phyloP scores from a whole-genome alignment of 2,113 vertebrate genomes.

The Tychaedon coryphoeus region DNA sequence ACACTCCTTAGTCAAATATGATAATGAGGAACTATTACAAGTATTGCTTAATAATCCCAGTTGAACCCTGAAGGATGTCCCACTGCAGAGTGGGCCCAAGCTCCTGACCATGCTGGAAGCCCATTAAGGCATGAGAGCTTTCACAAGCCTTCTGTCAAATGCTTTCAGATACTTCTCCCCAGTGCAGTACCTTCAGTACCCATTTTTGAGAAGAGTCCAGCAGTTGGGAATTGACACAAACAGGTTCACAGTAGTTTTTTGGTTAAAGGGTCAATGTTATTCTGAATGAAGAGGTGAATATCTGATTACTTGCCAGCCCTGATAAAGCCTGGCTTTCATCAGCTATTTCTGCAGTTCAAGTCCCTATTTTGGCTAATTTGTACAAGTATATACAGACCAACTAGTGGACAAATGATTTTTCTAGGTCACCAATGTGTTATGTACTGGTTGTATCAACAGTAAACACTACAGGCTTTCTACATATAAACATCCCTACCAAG shows the following conservation, averaged over 20 bases:
- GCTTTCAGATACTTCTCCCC: background rate
- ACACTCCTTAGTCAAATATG: constrained; percentile 25
- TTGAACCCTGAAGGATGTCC: background rate
- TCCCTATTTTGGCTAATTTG: background rate
- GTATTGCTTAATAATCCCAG: background rate
- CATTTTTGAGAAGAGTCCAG: background rate
- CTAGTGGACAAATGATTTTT: background rate
- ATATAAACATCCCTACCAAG: background rate
- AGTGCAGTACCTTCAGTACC: accelerated
- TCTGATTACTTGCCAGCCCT: background rate
- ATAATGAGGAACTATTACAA: background rate
- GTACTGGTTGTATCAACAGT: background rate
- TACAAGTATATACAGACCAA: background rate
- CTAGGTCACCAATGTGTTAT: background rate
- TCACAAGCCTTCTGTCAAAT: background rate
- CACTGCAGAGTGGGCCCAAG: background rate
- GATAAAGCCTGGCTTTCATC: background rate
- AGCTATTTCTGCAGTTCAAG: background rate
- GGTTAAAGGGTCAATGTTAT: background rate
- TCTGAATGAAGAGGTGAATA: background rate
- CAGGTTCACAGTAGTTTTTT: background rate
- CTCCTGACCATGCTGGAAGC: background rate
- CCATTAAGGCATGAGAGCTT: background rate
- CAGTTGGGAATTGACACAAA: background rate
- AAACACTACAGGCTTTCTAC: background rate